Evolutionary conservation across 2,888 invertebrate genomes (phyloP), one percentile per base, ranked within the genome.

Genomic region (Scaptomyza flava): DNA sequence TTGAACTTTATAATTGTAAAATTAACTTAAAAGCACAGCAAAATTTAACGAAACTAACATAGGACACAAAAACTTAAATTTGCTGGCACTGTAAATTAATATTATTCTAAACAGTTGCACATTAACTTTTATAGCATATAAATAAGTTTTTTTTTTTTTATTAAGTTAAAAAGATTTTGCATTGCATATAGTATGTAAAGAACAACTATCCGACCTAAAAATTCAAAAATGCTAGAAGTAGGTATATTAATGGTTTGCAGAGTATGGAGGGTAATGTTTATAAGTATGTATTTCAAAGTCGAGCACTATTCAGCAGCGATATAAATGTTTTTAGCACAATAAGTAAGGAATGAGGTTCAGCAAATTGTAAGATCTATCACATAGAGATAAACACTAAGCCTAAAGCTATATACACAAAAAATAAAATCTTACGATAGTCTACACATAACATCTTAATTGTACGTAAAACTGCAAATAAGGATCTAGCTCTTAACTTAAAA

Each of bases 301-400:
- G 56, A 72, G 31, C 57, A 50, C 41, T 51, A 43, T 17, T 53
- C 36, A 70, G 41, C 27, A 58, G 31, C 20, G 12, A 58, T 48
- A 53, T 52, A 64, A 56, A 58, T 17, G 14, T 36, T 7, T 61
- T 48, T 56, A 68, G 41, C 41, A 52, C 33, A 72, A 62, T 56
- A 58, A 67, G 84, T 68, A 52, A 87, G 38, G 71, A 73, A 61
- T 61, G 42, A 80, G 68, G 64, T 81, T 87, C 87, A 81, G 81
- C 84, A 84, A 77, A 46, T 58, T 68, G 48, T 63, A 81, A 77
- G 69, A 85, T 77, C 86, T 85, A 82, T 83, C 88, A 83, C 86
- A 87, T 74, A 81, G 69, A 86, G 56, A 81, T 71, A 73, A 48
- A 71, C 54, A 77, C 69, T 79, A 85, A 23, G 47, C 41, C 72